A percentile compares a stretch with the other conserved stretches of the same genome.
Conservation (phyloP, 2,113 vertebrate genomes). For the Argyrosomus japonicus region DNA sequence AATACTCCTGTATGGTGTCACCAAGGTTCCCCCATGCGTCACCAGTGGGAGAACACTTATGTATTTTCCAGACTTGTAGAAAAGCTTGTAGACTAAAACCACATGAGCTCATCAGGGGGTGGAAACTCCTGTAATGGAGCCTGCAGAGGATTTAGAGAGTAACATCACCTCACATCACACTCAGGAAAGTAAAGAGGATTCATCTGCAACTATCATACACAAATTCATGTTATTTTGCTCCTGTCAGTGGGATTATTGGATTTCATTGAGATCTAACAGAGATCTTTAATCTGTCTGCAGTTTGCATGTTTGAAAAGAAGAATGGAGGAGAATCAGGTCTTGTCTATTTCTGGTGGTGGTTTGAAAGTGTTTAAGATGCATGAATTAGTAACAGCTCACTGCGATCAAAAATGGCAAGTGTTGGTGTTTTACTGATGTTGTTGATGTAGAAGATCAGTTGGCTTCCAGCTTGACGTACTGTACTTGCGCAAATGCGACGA, state of each 20-base stretch:
- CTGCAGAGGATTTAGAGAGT: conserved; percentile 39
- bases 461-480: not conserved
- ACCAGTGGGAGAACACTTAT: conserved; percentile 14
- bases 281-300: not conserved
- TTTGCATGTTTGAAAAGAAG: not conserved
- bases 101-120: conserved; percentile 47
- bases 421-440: not conserved
- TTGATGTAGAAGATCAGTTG: not conserved
- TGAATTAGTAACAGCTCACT: not conserved
- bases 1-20: conserved; percentile 15
- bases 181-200: conserved; percentile 19
- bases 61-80: conserved; percentile 41
- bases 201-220: conserved; percentile 9
- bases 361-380: not conserved
- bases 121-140: conserved; percentile 41
- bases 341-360: too few relatives aligned
- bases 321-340: not conserved
- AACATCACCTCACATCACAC: not conserved
- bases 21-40: conserved; percentile 8
- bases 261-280: not conserved
- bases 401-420: not conserved
- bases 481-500: not conserved
- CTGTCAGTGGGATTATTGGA: not conserved
- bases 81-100: conserved; percentile 41
- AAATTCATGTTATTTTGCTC: not conserved